Base-by-base conservation (phyloP, 2,888 invertebrate genomes). In the Tachina grossa region DNA sequence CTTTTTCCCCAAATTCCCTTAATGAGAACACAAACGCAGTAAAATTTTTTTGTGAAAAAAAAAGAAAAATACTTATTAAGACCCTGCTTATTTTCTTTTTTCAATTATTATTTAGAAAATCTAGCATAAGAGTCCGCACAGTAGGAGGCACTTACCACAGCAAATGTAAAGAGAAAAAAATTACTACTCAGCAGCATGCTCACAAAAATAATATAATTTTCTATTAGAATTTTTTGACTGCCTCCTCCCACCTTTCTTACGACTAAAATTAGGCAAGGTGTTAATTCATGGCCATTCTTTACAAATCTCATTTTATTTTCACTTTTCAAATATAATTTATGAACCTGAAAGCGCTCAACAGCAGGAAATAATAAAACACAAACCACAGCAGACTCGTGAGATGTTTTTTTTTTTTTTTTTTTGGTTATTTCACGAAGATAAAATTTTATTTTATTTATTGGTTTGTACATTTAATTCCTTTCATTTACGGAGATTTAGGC, bases 361-460 rank as follows among this genome's bases (percentile, higher is more conserved):
- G n/a, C 4, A 51, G 16, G 16, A 8, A 22, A 57, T 11, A 63
- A 61, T 61, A 14, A 22, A 65, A 65, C 14, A 14, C 14, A 65
- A 41, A 65, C 65, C 47, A 31, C 65, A 47, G n/a, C 31, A 47
- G 14, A 31, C 22, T 22, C 47, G n/a, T 11, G 2, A n/a, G 16
- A 49, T 39, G 11, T 10, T 16, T 16, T n/a, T 14, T 10, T 22
- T 14, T 49, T 43, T n/a, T 9, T 1, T 31, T 39, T 2, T 0
- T 22, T 31, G 59, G 39, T 39, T 43, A 16, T 61, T 61, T 16
- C 10, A 47, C 9, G 14, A 13, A 61, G 61, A 61, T 41, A 41
- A 51, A 61, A 61, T 61, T 19, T 74, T 51, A 66, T 61, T 75
- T 41, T 11, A 72, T 47, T 47, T 47, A 47, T 8, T 72, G 10